Evolutionary conservation across 2,888 invertebrate genomes (phyloP).

Genomic region (Idaea dimidiata): DNA sequence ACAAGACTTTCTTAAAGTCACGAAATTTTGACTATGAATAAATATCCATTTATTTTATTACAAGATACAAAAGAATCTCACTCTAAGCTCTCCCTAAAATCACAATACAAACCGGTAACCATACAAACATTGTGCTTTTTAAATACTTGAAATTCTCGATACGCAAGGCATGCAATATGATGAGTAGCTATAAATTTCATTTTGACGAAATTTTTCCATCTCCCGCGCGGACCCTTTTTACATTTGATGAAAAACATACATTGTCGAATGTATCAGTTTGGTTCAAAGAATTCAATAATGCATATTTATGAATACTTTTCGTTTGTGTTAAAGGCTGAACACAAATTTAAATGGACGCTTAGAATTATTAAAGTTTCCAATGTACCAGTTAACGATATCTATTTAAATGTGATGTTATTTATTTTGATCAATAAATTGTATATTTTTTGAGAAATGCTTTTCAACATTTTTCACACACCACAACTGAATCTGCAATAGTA

Average conservation of each 20-base stretch:
- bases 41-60: neutral
- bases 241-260: constrained; percentile 42
- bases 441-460: no score
- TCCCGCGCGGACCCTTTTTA: constrained; percentile 46
- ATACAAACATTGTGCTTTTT: constrained; percentile 49
- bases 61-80: constrained; percentile 17
- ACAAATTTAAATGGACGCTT: constrained; percentile 6
- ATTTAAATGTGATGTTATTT: constrained; percentile 8
- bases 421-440: constrained; percentile 2
- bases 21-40: neutral
- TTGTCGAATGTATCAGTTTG: constrained; percentile 36
- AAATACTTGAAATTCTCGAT: constrained; percentile 65
- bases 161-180: constrained; percentile 65
- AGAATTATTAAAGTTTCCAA: constrained; percentile 6
- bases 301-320: constrained; percentile 40
- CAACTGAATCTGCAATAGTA: no score
- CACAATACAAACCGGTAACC: constrained; percentile 45
- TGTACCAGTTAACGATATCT: neutral
- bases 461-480: no score
- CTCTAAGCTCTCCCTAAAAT: constrained; percentile 46
- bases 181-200: constrained; percentile 59
- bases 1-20: neutral
- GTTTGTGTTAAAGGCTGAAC: constrained; percentile 20
- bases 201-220: constrained; percentile 52
- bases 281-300: constrained; percentile 46